Base-by-base conservation (phyloP, 2,888 invertebrate genomes). In the Drosophila eohydei region DNA sequence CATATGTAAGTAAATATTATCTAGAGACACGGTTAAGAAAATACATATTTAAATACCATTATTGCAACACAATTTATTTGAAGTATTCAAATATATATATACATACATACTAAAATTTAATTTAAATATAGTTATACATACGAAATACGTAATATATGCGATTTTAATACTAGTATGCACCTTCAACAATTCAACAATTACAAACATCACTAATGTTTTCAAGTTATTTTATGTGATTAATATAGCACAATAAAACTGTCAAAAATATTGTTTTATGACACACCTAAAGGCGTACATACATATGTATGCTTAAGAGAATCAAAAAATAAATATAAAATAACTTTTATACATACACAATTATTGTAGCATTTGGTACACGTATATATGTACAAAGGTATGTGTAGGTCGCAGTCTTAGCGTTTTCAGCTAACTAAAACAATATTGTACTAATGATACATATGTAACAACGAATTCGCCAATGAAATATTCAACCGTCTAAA, bases 291-390 rank as follows among this genome's bases (percentile, higher is more conserved):
- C 36, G 40, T 21, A 21, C 21, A 21, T 50, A 60, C 54, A 60
- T 16, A 46, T 40, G 41, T 59, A 70, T 41, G 44, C 28, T 57
- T 75, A 34, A 51, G 54, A 68, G 68, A 77, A 58, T 65, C 58
- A 54, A 75, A 74, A 66, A 66, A 66, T 62, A 71, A 75, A 76
- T 72, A 76, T 52, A 58, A 73, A 62, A 72, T 68, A 55, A 56
- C 34, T 69, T 75, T 66, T 38, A 52, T 60, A 72, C 76, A 75
- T 55, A 60, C 74, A 65, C 57, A 62, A 48, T 59, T 62, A 59
- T 58, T 54, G 41, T 44, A 76, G 63, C 64, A 65, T 77, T 73
- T 77, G 59, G 73, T 73, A 77, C 73, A 78, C 76, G 73, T 76
- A 77, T 69, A 58, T 51, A 65, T 51, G 14, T 36, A 51, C 54